Evolutionary conservation across 2,797 vertebrate genomes (phyloP), one percentile per base, ranked within the genome.

Genomic region (Tenualosa thibaudeaui): DNA sequence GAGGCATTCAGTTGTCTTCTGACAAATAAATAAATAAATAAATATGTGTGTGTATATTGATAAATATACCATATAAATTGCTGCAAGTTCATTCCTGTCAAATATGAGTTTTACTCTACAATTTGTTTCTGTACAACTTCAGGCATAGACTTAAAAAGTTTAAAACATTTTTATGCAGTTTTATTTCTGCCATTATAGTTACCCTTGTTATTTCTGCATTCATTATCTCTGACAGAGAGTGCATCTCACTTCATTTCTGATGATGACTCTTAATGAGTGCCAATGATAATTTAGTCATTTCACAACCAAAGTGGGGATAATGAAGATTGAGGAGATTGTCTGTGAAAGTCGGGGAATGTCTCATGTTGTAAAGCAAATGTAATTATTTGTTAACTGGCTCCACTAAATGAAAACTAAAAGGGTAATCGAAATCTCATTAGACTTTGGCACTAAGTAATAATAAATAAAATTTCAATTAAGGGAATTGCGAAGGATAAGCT

Each of bases 341-440:
- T 81, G 87, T 78, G 88, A 89, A 86, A 84, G 81, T 89, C 86
- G 85, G 87, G 84, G 82, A 83, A 84, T 82, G 87, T 85, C 85
- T 86, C 84, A 86, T 87, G 83, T 91, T 87, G 83, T 87, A 89
- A 91, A 89, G 89, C 86, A 90, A 90, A 90, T 88, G 89, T 86
- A 91, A 91, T 91, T 90, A 91, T 92, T 92, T 90, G 87, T 90
- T 91, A 92, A 92, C 90, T 88, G 90, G 89, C 86, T 91, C 86
- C 86, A 81, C 89, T 90, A 89, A 90, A 92, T 88, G 89, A 89
- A 91, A 92, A 89, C 86, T 90, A 91, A 90, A 92, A 91, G 91
- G 89, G 86, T 89, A 90, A 90, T 90, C 88, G 85, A 90, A 91
- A 90, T 89, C 88, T 91, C 87, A 75, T 91, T 91, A 88, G 84